phyloP scores from a whole-genome alignment of 2,888 invertebrate species.

The Phyllotreta cruciferae region DNA sequence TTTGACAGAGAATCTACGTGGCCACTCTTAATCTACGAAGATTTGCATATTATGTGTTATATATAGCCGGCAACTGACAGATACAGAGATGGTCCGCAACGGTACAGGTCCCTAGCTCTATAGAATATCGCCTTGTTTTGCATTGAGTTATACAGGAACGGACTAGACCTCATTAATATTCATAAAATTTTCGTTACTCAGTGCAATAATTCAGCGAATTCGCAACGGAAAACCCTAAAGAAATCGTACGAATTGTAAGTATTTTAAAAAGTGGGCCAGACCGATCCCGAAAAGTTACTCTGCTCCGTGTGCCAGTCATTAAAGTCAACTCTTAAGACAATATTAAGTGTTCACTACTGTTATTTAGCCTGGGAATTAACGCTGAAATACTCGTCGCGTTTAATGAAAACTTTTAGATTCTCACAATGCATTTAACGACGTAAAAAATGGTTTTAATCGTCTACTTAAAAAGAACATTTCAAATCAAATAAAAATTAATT shows the following conservation, averaged over 20 bases:
- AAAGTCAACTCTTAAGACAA: slow-evolving; percentile 8
- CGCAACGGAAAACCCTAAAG: background rate
- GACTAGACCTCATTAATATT: background rate
- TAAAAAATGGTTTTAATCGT: too few species aligned
- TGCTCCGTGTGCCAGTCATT: slow-evolving; percentile 12
- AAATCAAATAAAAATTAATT: too few species aligned
- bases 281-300: slow-evolving; percentile 2
- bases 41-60: slow-evolving; percentile 43
- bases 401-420: too few species aligned
- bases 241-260: background rate
- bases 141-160: slow-evolving; percentile 30
- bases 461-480: too few species aligned
- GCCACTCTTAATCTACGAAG: slow-evolving; percentile 40
- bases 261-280: slow-evolving; percentile 1
- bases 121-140: slow-evolving; percentile 35
- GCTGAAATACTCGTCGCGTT: background rate
- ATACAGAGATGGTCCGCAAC: slow-evolving; percentile 38
- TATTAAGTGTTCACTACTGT: slow-evolving; percentile 12
- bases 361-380: slow-evolving; percentile 4
- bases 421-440: too few species aligned
- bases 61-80: slow-evolving; percentile 41
- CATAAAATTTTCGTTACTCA: background rate
- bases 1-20: slow-evolving; percentile 36
- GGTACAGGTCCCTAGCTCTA: slow-evolving; percentile 37
- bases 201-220: too few species aligned